Evolutionary conservation across 2,797 vertebrate genomes (phyloP).

Genomic region (Trematomus bernacchii): DNA sequence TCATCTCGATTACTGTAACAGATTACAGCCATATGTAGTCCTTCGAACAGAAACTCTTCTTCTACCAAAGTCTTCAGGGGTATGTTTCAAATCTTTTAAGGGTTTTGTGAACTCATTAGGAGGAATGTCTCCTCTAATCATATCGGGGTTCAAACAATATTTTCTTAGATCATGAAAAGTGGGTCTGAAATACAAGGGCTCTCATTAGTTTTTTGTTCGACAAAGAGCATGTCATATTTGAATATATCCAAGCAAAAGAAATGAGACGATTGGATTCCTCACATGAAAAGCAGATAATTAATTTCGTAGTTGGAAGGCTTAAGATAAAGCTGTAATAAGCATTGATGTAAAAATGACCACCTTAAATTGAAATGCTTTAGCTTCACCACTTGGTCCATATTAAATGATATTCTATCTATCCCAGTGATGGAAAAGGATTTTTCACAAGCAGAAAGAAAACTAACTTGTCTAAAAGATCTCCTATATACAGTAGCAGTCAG

Average conservation of each 20-base stretch:
- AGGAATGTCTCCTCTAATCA: constrained; percentile 14
- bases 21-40: constrained; percentile 30
- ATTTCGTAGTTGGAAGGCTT: constrained; percentile 26
- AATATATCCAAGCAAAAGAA: not conserved
- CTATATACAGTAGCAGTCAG: not conserved
- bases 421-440: constrained; percentile 32
- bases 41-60: constrained; percentile 38
- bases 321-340: constrained; percentile 16
- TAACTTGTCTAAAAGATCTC: not conserved
- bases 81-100: constrained; percentile 5
- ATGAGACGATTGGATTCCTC: not conserved
- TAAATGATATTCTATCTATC: constrained; percentile 25
- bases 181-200: constrained; percentile 16
- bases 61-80: constrained; percentile 24
- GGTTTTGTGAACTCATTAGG: constrained; percentile 43
- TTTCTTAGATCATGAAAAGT: constrained; percentile 23
- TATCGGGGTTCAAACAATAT: constrained; percentile 11
- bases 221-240: not conserved
- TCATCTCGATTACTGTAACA: constrained; percentile 45
- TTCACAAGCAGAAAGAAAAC: constrained; percentile 6
- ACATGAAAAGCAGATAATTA: not conserved
- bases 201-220: not conserved
- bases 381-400: constrained; percentile 26
- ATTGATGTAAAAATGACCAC: constrained; percentile 1
- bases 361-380: constrained; percentile 15